Evolutionary conservation across 2,797 vertebrate genomes (phyloP).

Genomic region (Lacerta viridis): DNA sequence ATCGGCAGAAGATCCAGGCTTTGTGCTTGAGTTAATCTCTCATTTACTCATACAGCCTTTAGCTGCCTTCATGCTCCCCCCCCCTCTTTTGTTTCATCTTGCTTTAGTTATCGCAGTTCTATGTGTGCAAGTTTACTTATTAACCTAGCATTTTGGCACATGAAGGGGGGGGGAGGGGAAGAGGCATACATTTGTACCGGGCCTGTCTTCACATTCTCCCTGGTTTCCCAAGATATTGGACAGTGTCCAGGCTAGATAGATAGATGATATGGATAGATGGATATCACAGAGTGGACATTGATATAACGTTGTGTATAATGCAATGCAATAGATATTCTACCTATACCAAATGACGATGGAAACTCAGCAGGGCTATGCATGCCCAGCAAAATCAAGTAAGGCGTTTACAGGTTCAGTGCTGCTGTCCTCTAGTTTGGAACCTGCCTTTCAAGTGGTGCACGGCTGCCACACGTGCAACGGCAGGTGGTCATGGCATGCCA

Average conservation of each 20-base stretch:
- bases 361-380: neutral
- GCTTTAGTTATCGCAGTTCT: fast-evolving
- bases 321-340: neutral
- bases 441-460: neutral
- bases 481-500: neutral
- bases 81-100: neutral
- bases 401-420: neutral
- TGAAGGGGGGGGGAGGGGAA: neutral
- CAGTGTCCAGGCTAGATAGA: too few species aligned
- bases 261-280: too few species aligned
- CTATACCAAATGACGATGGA: neutral
- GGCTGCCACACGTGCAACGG: neutral
- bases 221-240: fast-evolving
- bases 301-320: neutral
- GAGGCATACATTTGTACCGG: neutral
- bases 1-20: slow-evolving; percentile 7
- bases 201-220: neutral
- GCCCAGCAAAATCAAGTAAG: neutral
- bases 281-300: too few species aligned
- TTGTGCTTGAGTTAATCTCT: slow-evolving; percentile 6
- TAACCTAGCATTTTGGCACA: slow-evolving; percentile 10
- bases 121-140: fast-evolving
- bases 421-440: too few species aligned
- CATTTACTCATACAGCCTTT: slow-evolving; percentile 29
- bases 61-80: neutral